Evolutionary conservation across 2,113 vertebrate species (phyloP).

Genomic region (Gambusia holbrooki): DNA sequence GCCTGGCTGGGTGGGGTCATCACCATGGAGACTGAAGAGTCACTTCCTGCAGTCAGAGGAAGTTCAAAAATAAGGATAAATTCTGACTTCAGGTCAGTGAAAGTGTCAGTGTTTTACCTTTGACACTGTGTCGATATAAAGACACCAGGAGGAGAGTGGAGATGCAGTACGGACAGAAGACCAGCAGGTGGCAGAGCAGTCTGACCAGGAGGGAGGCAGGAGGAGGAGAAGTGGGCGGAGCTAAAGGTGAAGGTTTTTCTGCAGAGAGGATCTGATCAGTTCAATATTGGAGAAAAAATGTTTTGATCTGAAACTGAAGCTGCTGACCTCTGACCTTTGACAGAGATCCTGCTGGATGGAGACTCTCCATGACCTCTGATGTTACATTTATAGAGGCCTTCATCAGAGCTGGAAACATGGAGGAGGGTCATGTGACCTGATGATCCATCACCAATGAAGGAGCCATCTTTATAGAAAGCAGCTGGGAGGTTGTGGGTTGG

Average conservation of each 20-base stretch:
- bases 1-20: not conserved
- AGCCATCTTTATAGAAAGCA: too few species aligned
- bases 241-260: not conserved
- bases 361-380: constrained; percentile 15
- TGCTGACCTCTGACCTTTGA: constrained; percentile 6
- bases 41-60: not conserved
- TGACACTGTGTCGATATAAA: not conserved
- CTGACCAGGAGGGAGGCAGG: not conserved
- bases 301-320: too few species aligned
- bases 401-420: not conserved
- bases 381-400: constrained; percentile 31
- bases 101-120: too few species aligned
- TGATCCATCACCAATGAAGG: too few species aligned
- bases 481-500: too few species aligned
- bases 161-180: constrained; percentile 23
- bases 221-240: not conserved
- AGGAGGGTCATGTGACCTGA: not conserved
- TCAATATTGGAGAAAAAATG: too few species aligned
- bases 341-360: constrained; percentile 16
- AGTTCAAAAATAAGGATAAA: too few species aligned
- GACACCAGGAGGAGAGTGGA: constrained; percentile 31
- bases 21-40: not conserved
- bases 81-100: too few species aligned
- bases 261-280: not conserved
- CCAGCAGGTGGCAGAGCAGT: not conserved